Conservation (phyloP, 2,113 vertebrate genomes). For the Dipodomys spectabilis region DNA sequence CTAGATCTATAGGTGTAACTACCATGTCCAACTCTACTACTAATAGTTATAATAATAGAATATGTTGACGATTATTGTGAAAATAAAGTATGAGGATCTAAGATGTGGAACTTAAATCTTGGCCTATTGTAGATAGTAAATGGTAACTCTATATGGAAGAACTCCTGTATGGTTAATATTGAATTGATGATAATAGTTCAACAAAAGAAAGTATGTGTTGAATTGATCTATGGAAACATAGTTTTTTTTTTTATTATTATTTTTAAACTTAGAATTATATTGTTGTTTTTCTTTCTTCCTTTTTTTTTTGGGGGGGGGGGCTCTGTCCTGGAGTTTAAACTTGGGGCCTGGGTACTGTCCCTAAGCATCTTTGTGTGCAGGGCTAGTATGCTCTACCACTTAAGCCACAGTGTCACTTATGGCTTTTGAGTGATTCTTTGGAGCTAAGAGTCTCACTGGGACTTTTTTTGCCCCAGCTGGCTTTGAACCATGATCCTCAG, state of each 20-base stretch:
- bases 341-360: too few species aligned
- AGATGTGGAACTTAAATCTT: not conserved
- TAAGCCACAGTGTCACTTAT: too few species aligned
- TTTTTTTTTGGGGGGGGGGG: too few species aligned
- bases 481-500: too few species aligned
- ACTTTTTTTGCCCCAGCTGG: too few species aligned
- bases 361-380: too few species aligned
- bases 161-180: not conserved
- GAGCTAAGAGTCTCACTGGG: too few species aligned
- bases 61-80: slow-evolving; percentile 5
- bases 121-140: not conserved
- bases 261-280: not conserved
- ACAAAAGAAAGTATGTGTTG: not conserved
- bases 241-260: not conserved
- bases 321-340: too few species aligned
- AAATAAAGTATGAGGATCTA: slow-evolving; percentile 24
- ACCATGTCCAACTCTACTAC: not conserved
- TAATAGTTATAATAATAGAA: not conserved
- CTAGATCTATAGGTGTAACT: too few species aligned
- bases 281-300: not conserved
- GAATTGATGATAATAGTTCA: not conserved
- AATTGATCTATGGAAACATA: not conserved
- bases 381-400: too few species aligned
- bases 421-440: too few species aligned
- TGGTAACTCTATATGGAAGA: not conserved